Evolutionary conservation across 2,888 invertebrate species (phyloP), one percentile per base, ranked within the genome.

Genomic region (Ophion slaviceki): DNA sequence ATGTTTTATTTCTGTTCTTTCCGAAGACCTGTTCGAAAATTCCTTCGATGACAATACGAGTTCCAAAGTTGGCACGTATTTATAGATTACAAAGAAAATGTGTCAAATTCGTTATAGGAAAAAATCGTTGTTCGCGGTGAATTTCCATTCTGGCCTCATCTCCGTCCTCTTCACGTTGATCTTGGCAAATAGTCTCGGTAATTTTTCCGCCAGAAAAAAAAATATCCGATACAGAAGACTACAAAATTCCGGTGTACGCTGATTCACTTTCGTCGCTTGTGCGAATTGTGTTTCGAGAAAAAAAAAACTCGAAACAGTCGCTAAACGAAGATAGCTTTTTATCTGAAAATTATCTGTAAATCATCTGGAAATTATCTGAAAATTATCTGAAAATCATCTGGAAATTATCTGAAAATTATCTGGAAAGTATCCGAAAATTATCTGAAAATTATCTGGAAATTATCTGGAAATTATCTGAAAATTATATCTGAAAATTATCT

Each of bases 1-100:
- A 53, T 74, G 68, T 45, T 70, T 61, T 20, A 8, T 28, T 8
- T 77, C 32, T 20, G 47, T 62, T 36, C 36, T 72, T 57, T 28
- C 71, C 71, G 64, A 36, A 40, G 40, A 3, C 61, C 67, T 20
- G 17, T 17, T 53, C 68, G 45, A 53, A 40, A 20, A 70, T 40
- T 20, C 36, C 66, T 62, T 72, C 77, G 72, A 81, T 14, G 61
- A 84, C 75, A 84, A 84, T 84, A 84, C 80, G 45, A 53, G 47
- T 20, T 45, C 67, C 45, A 67, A 71, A 11, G 40, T 62, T 83
- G 28, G n/a, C 40, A 40, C 8, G 8, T 8, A 40, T 40, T 4
- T 10, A 28, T 20, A 7, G 24, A 24, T 20, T 40, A 8, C 36
- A n/a, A 45, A 75, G 14, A 20, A 75, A 24, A 40, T 8, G 40